Conservation (phyloP, 2,888 invertebrate species). For the Nowickia ferox region DNA sequence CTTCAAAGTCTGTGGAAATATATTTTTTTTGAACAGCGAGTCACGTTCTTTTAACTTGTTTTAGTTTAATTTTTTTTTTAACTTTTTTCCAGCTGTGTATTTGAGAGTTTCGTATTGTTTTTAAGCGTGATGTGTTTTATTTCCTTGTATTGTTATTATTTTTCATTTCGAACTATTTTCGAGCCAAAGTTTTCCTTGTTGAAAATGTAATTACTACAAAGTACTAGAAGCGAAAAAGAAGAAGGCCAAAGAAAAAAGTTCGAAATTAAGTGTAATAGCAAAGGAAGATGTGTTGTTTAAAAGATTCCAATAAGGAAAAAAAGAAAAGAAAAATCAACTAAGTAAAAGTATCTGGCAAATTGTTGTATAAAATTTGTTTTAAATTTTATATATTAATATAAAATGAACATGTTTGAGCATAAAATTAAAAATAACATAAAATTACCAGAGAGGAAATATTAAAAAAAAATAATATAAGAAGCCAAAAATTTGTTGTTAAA, state of each 20-base stretch:
- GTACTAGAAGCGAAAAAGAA: constrained; percentile 21
- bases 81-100: background rate
- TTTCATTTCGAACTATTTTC: constrained; percentile 38
- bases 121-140: constrained; percentile 51
- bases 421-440: constrained; percentile 49
- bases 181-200: constrained; percentile 59
- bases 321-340: background rate
- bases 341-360: constrained; percentile 43
- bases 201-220: constrained; percentile 63
- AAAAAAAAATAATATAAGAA: background rate
- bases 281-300: constrained; percentile 49
- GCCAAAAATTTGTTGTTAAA: background rate
- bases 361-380: constrained; percentile 53
- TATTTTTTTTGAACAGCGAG: constrained; percentile 1
- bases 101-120: constrained; percentile 52
- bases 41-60: constrained; percentile 43
- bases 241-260: constrained; percentile 10
- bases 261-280: constrained; percentile 49
- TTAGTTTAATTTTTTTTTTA: background rate
- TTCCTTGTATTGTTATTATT: constrained; percentile 56
- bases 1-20: constrained; percentile 26
- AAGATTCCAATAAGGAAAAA: constrained; percentile 37
- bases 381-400: constrained; percentile 60
- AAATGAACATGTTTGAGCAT: constrained; percentile 44
- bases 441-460: background rate